Evolutionary conservation across 2,113 vertebrate species (phyloP).

Genomic region (Emydocephalus ijimae): DNA sequence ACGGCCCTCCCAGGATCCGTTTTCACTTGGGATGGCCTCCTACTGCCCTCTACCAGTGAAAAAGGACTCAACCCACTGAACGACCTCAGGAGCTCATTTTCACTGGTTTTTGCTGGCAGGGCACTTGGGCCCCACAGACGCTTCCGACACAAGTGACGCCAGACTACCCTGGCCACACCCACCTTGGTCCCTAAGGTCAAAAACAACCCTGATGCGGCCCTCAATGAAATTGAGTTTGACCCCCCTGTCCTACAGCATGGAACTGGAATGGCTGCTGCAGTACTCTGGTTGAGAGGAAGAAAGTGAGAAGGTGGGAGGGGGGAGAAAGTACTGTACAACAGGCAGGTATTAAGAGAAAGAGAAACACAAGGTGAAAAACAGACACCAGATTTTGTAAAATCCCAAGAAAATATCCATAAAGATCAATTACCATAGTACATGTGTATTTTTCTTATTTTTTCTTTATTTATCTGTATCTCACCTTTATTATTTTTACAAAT

Average conservation of each 20-base stretch:
- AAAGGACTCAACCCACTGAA: too few species aligned
- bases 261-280: background rate
- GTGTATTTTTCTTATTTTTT: background rate
- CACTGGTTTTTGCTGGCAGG: too few species aligned
- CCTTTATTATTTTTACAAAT: background rate
- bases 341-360: background rate
- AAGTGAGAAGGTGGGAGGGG: background rate
- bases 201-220: too few species aligned
- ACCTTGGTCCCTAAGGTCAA: too few species aligned
- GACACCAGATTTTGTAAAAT: constrained; percentile 12
- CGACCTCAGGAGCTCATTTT: too few species aligned
- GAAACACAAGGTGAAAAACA: background rate
- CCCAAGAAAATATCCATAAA: background rate
- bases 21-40: too few species aligned
- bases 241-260: background rate
- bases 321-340: background rate
- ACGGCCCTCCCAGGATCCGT: too few species aligned
- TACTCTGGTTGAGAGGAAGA: background rate
- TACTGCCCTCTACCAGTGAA: too few species aligned
- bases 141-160: too few species aligned
- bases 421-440: constrained; percentile 30
- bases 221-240: too few species aligned
- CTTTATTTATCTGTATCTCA: background rate
- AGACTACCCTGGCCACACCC: too few species aligned
- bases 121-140: too few species aligned